Percentiles rank a stretch among this genome's conserved stretches.
phyloP scores from a whole-genome alignment of 2,113 vertebrate genomes.

The Tyrannus savana region DNA sequence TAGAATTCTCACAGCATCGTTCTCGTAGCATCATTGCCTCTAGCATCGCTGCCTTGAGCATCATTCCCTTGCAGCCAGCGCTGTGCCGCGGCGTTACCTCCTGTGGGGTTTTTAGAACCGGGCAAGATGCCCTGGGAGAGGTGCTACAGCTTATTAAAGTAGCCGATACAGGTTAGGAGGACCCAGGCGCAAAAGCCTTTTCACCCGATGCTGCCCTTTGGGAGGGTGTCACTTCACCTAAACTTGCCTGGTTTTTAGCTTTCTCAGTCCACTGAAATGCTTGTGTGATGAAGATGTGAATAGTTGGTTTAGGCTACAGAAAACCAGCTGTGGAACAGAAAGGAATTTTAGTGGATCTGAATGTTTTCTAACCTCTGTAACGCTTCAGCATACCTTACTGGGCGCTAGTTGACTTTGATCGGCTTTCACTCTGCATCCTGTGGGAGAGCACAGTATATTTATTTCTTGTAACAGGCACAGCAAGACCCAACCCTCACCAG shows the following conservation, averaged over 20 bases:
- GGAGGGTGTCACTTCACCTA: not conserved
- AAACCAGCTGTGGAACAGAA: not conserved
- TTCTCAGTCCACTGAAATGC: not conserved
- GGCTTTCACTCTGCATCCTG: not conserved
- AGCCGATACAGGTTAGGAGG: fast-evolving
- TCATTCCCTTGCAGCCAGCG: not conserved
- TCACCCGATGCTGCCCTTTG: too few relatives aligned
- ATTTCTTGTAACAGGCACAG: not conserved
- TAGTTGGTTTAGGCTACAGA: not conserved
- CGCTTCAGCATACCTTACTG: fast-evolving
- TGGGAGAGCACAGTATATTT: not conserved
- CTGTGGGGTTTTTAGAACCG: fast-evolving
- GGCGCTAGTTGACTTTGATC: not conserved
- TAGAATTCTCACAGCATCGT: too few relatives aligned
- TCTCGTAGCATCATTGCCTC: fast-evolving
- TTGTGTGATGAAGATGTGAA: fast-evolving
- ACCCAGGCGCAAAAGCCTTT: not conserved
- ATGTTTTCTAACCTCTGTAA: fast-evolving
- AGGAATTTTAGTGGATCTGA: too few relatives aligned
- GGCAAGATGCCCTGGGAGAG: not conserved
- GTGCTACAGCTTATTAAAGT: fast-evolving
- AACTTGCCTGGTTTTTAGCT: not conserved
- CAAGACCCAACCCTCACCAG: not conserved
- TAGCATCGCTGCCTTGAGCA: not conserved
- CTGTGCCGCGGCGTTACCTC: fast-evolving